Base-by-base conservation (phyloP, 2,888 invertebrate genomes). In the Hypsopygia costalis region DNA sequence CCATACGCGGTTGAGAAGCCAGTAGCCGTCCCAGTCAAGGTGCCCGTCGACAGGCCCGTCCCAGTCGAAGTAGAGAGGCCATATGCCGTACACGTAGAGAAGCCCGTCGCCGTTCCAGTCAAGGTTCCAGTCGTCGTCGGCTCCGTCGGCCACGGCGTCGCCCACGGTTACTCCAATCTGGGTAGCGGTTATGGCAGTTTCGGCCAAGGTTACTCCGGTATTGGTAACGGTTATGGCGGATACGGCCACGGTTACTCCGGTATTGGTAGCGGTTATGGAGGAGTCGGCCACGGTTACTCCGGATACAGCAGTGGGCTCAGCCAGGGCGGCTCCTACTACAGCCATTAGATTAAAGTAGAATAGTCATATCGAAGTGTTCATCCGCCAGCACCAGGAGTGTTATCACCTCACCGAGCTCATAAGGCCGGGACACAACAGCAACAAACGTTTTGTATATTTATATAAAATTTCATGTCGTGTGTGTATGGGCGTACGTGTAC, bases 11-110 rank as follows among this genome's bases (percentile, higher is more conserved):
- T 91, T 1, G 91, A 92, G 58, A 92, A 75, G 73, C 90, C 86
- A 32, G 87, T 91, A n/a, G 80, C 91, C 10, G 86, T 87, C 57
- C 92, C 93, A 48, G 93, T 94, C 11, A 91, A 92, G 65, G 92
- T 93, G 22, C 92, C 90, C 47, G 91, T 91, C 32, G 92, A 92
- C 68, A 91, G 92, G 74, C 93, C 93, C 10, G 91, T 91, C 81
- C 91, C 91, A 51, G 91, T 91, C n/a, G 83, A 75, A 40, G 68
- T 90, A 1, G 90, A 90, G 52, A 89, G 65, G 62, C 90, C 76
- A 35, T 58, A 81, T 47, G 86, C 90, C 30, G 72, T 89, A 10
- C 51, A 72, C 7, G 85, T 91, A 3, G 92, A 91, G 70, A 92
- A 69, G 73, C 91, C 90, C 28, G 82, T 83, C 64, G 89, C 91